A percentile compares a stretch with the other conserved stretches of the same genome.
These are phyloP conservation scores for Catocala fraxini DNA, from an alignment of 2,888 invertebrate species.

Conservation along the genomic window DNA sequence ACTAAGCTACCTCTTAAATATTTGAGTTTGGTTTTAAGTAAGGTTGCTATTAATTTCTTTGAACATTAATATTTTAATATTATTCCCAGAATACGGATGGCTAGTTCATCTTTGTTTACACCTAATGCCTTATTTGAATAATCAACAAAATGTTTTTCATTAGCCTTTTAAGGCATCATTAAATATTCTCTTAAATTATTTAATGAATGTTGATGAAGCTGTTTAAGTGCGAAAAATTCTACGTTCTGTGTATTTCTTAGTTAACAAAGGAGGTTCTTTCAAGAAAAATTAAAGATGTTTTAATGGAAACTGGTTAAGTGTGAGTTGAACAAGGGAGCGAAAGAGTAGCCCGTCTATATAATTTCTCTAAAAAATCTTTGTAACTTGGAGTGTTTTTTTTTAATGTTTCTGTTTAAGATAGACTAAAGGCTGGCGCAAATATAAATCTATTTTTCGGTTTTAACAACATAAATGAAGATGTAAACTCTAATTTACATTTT, in stretches of 20 bases:
- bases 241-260: slow-evolving; percentile 16
- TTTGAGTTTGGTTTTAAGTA: neutral
- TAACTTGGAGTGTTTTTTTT: too few species aligned
- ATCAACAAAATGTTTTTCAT: slow-evolving; percentile 47
- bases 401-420: too few species aligned
- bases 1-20: too few species aligned
- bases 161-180: slow-evolving; percentile 40
- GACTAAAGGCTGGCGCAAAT: too few species aligned
- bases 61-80: slow-evolving; percentile 25
- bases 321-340: neutral
- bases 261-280: neutral
- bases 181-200: slow-evolving; percentile 43
- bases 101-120: slow-evolving; percentile 32
- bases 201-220: slow-evolving; percentile 17
- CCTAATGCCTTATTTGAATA: slow-evolving; percentile 41
- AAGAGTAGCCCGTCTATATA: too few species aligned
- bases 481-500: too few species aligned
- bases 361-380: too few species aligned
- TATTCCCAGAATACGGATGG: slow-evolving; percentile 3
- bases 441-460: too few species aligned
- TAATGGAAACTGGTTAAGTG: too few species aligned
- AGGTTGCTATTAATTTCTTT: neutral
- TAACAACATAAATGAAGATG: too few species aligned
- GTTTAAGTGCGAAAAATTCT: slow-evolving; percentile 29
- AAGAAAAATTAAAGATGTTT: too few species aligned